A percentile compares a stretch with the other conserved stretches of the same genome.
phyloP scores from a whole-genome alignment of 2,113 vertebrate genomes.

The Mobula birostris region DNA sequence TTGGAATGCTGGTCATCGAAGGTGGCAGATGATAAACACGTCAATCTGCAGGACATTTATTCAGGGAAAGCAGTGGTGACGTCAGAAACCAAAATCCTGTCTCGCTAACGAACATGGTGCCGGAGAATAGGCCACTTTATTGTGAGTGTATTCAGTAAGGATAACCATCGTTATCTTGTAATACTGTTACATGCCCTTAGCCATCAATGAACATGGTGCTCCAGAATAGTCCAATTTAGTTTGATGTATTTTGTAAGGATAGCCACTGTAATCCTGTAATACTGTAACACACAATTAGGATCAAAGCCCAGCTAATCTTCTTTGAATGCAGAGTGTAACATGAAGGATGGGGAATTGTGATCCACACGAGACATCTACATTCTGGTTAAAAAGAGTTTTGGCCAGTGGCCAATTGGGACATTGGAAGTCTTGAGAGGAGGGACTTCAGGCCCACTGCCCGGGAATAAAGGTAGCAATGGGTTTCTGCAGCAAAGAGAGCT shows the following conservation, averaged over 20 bases:
- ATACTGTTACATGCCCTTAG: too few species aligned
- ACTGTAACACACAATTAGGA: neutral
- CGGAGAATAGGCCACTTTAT: neutral
- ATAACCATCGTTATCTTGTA: neutral
- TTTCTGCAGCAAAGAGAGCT: too few species aligned
- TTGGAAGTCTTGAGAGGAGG: too few species aligned
- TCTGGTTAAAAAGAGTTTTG: too few species aligned
- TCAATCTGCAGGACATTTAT: neutral
- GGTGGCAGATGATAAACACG: neutral
- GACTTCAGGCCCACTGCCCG: too few species aligned
- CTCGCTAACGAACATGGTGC: neutral
- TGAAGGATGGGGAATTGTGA: neutral
- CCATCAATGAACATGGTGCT: too few species aligned
- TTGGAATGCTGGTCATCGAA: neutral
- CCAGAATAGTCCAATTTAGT: neutral
- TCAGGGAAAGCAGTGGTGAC: neutral
- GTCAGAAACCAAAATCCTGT: neutral
- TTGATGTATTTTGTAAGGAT: neutral
- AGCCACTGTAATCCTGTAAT: neutral
- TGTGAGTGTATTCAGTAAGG: neutral
- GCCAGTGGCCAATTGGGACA: too few species aligned
- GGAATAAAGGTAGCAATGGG: too few species aligned
- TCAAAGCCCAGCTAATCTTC: neutral
- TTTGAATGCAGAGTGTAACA: neutral
- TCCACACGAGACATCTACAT: neutral